phyloP scores from a whole-genome alignment of 2,888 invertebrate genomes.

The Thereva nobilitata region DNA sequence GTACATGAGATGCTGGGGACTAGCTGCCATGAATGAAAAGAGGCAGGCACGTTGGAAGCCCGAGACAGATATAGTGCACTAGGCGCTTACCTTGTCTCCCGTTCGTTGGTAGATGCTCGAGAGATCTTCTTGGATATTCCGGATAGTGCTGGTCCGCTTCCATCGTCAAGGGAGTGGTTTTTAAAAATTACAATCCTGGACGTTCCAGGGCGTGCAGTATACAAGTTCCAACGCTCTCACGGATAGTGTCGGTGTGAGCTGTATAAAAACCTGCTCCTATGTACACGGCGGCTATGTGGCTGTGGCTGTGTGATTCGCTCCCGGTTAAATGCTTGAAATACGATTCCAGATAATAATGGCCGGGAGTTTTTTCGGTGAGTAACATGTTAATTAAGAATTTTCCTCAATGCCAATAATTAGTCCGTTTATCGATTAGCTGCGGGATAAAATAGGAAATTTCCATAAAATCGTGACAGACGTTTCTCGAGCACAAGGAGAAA shows the following conservation, averaged over 20 bases:
- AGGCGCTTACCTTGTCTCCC: background rate
- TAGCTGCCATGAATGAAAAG: background rate
- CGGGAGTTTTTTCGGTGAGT: constrained; percentile 44
- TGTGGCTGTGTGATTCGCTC: background rate
- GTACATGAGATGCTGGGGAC: constrained; percentile 30
- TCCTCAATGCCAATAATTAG: constrained; percentile 49
- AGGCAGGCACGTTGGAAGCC: constrained; percentile 22
- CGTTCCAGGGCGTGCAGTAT: constrained; percentile 2
- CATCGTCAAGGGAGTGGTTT: constrained; percentile 26
- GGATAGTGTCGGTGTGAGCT: constrained; percentile 17
- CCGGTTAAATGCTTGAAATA: constrained; percentile 33
- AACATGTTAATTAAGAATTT: constrained; percentile 49
- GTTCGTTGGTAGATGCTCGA: too few species aligned
- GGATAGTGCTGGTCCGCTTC: background rate
- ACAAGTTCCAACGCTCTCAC: constrained; percentile 14
- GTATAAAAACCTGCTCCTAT: background rate
- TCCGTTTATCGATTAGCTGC: constrained; percentile 49
- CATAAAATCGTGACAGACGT: constrained; percentile 16
- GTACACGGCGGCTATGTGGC: background rate
- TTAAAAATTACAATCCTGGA: background rate
- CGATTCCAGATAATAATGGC: constrained; percentile 42
- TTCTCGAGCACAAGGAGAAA: too few species aligned
- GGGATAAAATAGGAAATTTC: constrained; percentile 42
- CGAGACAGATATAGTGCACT: background rate
- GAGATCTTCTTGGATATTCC: too few species aligned